Percentiles rank a stretch among this genome's conserved stretches.
phyloP scores from a whole-genome alignment of 2,113 vertebrate genomes.

The Labeo catla region DNA sequence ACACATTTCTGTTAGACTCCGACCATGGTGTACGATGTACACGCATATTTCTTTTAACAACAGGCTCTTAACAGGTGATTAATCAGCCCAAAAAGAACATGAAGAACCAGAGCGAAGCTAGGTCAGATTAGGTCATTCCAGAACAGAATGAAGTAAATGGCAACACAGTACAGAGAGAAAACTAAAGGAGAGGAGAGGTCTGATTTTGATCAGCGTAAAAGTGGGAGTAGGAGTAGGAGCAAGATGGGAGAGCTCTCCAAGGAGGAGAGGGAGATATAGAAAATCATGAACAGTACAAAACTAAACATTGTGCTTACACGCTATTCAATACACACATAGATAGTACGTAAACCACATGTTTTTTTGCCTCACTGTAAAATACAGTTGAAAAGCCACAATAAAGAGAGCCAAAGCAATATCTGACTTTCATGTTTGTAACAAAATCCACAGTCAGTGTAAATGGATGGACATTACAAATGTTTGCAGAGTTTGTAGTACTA shows the following conservation, averaged over 20 bases:
- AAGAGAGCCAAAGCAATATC: neutral
- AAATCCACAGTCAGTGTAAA: neutral
- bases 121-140: neutral
- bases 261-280: neutral
- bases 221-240: neutral
- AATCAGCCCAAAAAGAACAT: constrained; percentile 4
- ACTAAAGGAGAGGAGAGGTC: neutral
- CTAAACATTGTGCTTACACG: neutral
- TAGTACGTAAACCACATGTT: too few species aligned
- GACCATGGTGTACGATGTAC: neutral
- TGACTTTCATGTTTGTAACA: neutral
- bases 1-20: constrained; percentile 34
- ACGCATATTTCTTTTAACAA: neutral
- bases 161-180: neutral
- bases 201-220: neutral
- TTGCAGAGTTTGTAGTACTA: neutral
- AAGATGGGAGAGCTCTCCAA: neutral
- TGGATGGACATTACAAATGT: neutral
- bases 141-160: neutral
- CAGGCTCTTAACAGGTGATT: neutral
- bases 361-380: neutral
- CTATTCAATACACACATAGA: neutral
- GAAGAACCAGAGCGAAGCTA: neutral
- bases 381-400: neutral
- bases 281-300: neutral